Conservation (phyloP, 2,797 vertebrate species). For the Amblyopsis hoosieri region DNA sequence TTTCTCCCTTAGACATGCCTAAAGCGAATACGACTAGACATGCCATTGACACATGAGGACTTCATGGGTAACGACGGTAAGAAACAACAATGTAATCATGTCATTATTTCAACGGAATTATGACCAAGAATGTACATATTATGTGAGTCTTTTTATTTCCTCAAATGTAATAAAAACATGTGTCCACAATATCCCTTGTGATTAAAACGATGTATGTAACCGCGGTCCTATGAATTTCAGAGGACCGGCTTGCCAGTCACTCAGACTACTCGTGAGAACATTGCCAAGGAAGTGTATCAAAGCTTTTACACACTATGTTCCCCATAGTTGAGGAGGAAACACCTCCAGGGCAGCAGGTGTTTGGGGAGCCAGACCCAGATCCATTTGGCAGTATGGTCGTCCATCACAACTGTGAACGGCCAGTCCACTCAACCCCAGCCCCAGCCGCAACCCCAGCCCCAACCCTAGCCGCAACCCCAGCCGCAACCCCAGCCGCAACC, state of each 20-base stretch:
- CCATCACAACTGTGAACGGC: conserved; percentile 18
- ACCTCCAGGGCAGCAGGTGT: conserved; percentile 12
- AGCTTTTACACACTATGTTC: not conserved
- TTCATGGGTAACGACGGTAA: conserved; percentile 80
- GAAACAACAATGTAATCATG: conserved; percentile 16
- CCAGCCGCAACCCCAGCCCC: conserved; percentile 46
- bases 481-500: conserved; percentile 24
- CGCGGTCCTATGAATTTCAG: no score
- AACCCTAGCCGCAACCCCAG: conserved; percentile 8
- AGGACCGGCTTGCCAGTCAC: no score
- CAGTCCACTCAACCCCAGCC: conserved; percentile 55
- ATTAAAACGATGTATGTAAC: no score
- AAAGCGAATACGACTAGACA: conserved; percentile 93
- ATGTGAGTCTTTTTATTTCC: not conserved
- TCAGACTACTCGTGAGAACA: no score
- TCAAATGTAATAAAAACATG: not conserved
- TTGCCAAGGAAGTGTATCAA: no score
- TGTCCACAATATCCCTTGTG: no score
- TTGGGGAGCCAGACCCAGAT: conserved; percentile 62
- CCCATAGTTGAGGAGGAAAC: conserved; percentile 51
- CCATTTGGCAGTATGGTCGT: conserved; percentile 47
- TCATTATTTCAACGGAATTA: not conserved
- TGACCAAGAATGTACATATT: not conserved
- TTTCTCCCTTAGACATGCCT: conserved; percentile 86
- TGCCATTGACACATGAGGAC: conserved; percentile 89